Conservation (phyloP, 2,888 invertebrate species). For the Vesta saturnalis region DNA sequence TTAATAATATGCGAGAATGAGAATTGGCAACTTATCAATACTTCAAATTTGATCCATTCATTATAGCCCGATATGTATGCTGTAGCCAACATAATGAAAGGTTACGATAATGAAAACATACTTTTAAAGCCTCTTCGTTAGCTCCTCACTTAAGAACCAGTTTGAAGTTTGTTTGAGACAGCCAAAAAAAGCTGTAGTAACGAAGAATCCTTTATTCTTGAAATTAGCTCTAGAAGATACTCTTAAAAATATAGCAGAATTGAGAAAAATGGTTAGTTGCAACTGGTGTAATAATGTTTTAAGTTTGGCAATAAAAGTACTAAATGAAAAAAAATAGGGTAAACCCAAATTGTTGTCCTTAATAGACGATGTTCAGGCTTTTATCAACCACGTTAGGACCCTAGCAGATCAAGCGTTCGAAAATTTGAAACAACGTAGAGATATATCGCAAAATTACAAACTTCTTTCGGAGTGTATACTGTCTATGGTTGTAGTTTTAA, state of each 20-base stretch:
- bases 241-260: conserved; percentile 15
- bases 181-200: neutral
- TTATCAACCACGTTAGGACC: conserved; percentile 12
- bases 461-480: conserved; percentile 4
- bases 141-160: conserved; percentile 24
- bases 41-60: too few species aligned
- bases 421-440: conserved; percentile 13
- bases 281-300: conserved; percentile 28
- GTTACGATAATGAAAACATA: too few species aligned
- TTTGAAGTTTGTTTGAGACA: conserved; percentile 24
- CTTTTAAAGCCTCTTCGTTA: conserved; percentile 22
- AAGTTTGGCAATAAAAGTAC: conserved; percentile 22
- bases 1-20: neutral
- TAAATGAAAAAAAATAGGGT: conserved; percentile 21
- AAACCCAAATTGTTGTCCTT: conserved; percentile 24
- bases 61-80: too few species aligned
- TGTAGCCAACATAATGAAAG: too few species aligned
- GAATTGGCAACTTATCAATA: neutral
- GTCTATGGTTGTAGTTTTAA: conserved; percentile 5
- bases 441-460: conserved; percentile 17
- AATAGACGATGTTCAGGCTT: conserved; percentile 19
- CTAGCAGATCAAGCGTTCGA: conserved; percentile 13
- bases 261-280: conserved; percentile 14
- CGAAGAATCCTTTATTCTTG: neutral
- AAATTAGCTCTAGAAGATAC: neutral